Percentiles rank a stretch among this genome's conserved stretches.
Conservation (phyloP, 2,797 vertebrate species). For the Pseudochirops cupreus region DNA sequence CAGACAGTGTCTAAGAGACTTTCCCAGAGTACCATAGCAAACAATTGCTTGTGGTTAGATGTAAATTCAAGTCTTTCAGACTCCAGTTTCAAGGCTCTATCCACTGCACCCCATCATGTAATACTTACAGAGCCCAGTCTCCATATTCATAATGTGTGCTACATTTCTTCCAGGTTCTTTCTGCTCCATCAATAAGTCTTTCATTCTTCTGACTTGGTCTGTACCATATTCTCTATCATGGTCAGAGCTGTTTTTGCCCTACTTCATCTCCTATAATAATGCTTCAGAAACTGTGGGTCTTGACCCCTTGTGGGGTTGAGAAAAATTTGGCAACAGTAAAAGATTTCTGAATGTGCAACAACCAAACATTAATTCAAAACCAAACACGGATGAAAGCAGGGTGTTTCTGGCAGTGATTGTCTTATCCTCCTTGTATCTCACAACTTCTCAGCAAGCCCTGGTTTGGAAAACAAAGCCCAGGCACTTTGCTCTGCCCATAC, state of each 20-base stretch:
- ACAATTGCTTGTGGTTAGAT: neutral
- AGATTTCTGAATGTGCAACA: too few relatives aligned
- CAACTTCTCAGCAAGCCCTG: too few relatives aligned
- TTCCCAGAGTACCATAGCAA: neutral
- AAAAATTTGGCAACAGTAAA: too few relatives aligned
- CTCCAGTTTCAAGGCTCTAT: neutral
- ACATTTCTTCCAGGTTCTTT: neutral
- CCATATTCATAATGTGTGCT: neutral
- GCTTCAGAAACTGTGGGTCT: too few relatives aligned
- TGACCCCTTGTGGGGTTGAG: too few relatives aligned
- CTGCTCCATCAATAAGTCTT: neutral
- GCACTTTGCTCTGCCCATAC: too few relatives aligned
- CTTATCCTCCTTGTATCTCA: too few relatives aligned
- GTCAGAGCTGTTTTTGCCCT: neutral
- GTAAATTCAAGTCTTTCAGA: neutral
- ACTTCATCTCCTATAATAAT: too few relatives aligned
- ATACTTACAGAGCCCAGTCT: neutral
- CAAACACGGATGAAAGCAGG: too few relatives aligned
- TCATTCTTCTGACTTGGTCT: neutral
- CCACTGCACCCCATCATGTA: neutral
- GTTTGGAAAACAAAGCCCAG: too few relatives aligned
- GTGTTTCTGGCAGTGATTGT: too few relatives aligned
- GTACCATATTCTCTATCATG: neutral
- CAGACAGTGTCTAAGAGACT: neutral
- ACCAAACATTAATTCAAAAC: too few relatives aligned